phyloP scores from a whole-genome alignment of 1,140 invertebrate species.

The Habropoda laboriosa region DNA sequence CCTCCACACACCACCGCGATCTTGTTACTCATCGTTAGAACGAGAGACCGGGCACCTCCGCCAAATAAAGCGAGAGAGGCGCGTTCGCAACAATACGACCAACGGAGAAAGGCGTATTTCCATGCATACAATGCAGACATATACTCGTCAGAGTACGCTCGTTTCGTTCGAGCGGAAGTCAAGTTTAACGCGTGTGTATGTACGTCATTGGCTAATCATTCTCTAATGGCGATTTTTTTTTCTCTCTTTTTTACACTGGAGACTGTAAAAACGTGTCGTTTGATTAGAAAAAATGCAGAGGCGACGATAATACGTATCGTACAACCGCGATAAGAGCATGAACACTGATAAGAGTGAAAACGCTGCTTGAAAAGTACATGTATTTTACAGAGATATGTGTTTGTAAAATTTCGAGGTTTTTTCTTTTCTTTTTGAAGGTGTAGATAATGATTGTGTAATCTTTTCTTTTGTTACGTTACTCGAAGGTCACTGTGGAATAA shows the following conservation, averaged over 20 bases:
- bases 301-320: background rate
- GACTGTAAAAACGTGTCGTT: background rate
- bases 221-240: background rate
- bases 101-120: background rate
- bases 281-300: background rate
- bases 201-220: background rate
- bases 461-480: no score
- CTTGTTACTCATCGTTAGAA: constrained; percentile 36
- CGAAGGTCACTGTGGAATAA: no score
- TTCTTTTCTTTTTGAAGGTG: no score
- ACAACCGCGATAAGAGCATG: background rate
- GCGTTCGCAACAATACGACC: background rate
- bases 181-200: background rate
- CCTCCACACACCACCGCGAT: constrained; percentile 21
- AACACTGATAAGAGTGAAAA: constrained; percentile 7
- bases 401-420: background rate
- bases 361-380: background rate
- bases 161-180: background rate
- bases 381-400: background rate
- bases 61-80: constrained; percentile 39
- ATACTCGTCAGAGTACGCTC: background rate
- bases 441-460: no score
- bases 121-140: background rate
- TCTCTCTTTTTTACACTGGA: no score
- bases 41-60: constrained; percentile 12